These are phyloP conservation scores for Clarias laeviceps DNA, from an alignment of 2,797 vertebrate species.

Conservation along the genomic window DNA sequence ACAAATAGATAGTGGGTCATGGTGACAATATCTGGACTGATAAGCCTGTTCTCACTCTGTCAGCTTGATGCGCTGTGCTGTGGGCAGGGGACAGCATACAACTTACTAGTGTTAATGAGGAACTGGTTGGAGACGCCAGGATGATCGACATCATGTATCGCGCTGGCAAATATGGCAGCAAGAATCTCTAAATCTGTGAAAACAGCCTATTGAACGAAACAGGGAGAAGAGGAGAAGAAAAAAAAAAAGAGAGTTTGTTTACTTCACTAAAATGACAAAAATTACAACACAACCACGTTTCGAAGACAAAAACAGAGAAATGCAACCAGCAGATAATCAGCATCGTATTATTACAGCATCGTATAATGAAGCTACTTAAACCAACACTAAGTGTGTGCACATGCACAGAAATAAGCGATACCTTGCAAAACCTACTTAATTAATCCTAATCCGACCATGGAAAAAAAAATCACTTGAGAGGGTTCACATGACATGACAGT, in stretches of 20 bases:
- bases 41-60: slow-evolving; percentile 34
- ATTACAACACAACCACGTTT: neutral
- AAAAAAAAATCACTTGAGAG: neutral
- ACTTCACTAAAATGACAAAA: neutral
- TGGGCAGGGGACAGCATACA: neutral
- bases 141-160: slow-evolving; percentile 98
- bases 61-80: slow-evolving; percentile 24
- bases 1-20: slow-evolving; percentile 42
- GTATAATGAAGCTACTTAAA: neutral
- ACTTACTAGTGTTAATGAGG: slow-evolving; percentile 96
- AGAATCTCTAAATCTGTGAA: slow-evolving; percentile 97
- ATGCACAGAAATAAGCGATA: neutral
- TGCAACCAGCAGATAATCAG: slow-evolving; percentile 4
- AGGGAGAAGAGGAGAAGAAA: neutral
- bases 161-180: slow-evolving; percentile 98
- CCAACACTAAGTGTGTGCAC: neutral
- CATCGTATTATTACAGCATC: neutral
- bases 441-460: neutral
- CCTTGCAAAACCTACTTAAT: neutral
- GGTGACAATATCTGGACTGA: slow-evolving; percentile 42
- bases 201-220: slow-evolving; percentile 45
- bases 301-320: neutral
- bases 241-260: neutral
- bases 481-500: neutral
- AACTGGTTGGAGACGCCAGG: slow-evolving; percentile 99